These are phyloP conservation scores for Lordiphosa collinella DNA, from an alignment of 1,140 invertebrate genomes.

Conservation along the genomic window DNA sequence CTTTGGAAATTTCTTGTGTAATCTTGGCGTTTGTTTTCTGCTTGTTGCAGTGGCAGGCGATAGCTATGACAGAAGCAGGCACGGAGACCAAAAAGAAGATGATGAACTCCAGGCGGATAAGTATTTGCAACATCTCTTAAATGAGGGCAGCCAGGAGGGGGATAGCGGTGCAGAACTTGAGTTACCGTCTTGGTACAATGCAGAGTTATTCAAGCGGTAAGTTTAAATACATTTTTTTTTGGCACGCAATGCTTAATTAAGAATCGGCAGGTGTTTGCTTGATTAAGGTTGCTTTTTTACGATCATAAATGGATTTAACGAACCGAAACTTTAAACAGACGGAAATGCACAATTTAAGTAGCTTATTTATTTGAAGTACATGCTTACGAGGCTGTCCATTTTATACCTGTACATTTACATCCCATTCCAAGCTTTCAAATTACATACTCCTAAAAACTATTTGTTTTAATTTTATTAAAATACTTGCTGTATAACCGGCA, in stretches of 20 bases:
- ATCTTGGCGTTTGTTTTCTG: conserved; percentile 15
- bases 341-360: too few species aligned
- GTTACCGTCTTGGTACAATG: conserved; percentile 82
- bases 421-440: too few species aligned
- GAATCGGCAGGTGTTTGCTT: too few species aligned
- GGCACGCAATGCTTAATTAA: neutral
- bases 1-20: conserved; percentile 15
- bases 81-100: conserved; percentile 13
- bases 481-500: too few species aligned
- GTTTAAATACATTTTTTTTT: conserved; percentile 7
- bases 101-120: conserved; percentile 13
- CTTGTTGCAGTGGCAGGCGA: conserved; percentile 23
- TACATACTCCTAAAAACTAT: too few species aligned
- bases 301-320: too few species aligned
- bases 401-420: too few species aligned
- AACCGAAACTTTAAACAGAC: too few species aligned
- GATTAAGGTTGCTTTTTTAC: too few species aligned
- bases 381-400: too few species aligned
- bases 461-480: too few species aligned
- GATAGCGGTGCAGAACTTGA: conserved; percentile 67
- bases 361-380: too few species aligned
- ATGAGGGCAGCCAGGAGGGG: conserved; percentile 60
- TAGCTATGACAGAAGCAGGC: conserved; percentile 34
- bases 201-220: conserved; percentile 81
- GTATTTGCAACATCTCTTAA: conserved; percentile 62